Conservation (phyloP, 2,113 vertebrate species). For the Catagonus wagneri region DNA sequence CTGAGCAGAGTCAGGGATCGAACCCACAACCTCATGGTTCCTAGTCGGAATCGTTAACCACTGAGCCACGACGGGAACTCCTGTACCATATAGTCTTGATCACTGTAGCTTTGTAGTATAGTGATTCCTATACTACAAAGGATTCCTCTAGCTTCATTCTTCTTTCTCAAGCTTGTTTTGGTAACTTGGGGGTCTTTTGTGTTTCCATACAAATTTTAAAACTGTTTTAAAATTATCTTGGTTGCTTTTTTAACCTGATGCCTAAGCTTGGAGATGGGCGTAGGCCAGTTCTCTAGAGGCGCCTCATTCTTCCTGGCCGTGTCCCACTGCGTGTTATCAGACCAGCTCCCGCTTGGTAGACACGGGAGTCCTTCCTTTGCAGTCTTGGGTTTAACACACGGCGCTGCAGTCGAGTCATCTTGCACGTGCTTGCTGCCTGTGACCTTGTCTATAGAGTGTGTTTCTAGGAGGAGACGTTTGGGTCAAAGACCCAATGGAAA, state of each 20-base stretch:
- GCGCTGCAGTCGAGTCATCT: rapidly evolving
- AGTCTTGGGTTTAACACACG: rapidly evolving
- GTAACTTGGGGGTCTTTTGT: not conserved
- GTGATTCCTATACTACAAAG: not conserved
- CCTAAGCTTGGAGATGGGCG: no score
- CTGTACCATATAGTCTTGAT: not conserved
- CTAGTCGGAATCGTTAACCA: no score
- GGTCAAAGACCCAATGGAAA: not conserved
- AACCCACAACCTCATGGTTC: no score
- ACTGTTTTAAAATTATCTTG: not conserved
- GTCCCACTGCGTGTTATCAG: rapidly evolving
- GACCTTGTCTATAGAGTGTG: not conserved
- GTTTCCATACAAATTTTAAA: not conserved
- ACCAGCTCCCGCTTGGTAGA: not conserved
- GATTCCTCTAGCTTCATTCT: not conserved
- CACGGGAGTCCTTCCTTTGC: rapidly evolving
- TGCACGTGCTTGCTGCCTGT: rapidly evolving
- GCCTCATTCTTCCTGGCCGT: not conserved
- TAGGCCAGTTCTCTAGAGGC: rapidly evolving
- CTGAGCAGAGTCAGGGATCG: no score
- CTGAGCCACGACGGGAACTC: no score
- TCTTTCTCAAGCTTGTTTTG: not conserved
- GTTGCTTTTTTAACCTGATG: not conserved
- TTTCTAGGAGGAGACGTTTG: not conserved
- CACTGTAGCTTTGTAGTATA: not conserved